Percentiles rank a stretch among this genome's conserved stretches.
Evolutionary conservation across 2,113 vertebrate species (phyloP).

Genomic region (Salminus brasiliensis): DNA sequence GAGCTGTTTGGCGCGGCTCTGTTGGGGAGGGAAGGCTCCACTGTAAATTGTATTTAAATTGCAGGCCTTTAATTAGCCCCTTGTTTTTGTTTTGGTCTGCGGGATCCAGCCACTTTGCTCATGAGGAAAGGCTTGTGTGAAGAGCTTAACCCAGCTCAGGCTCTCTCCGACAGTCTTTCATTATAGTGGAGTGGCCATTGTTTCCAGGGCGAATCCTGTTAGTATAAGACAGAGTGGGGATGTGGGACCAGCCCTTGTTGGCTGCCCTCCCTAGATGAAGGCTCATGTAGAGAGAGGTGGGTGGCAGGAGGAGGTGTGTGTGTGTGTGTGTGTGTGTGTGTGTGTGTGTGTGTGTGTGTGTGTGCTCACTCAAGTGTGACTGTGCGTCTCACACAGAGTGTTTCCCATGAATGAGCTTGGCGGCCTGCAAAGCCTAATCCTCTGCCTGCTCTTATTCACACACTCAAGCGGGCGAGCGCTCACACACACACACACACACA

Average conservation of each 20-base stretch:
- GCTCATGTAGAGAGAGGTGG: slow-evolving; percentile 59
- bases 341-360: slow-evolving; percentile 23
- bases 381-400: slow-evolving; percentile 28
- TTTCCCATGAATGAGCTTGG: slow-evolving; percentile 65
- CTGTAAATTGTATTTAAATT: slow-evolving; percentile 63
- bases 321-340: slow-evolving; percentile 28
- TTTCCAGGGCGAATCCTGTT: slow-evolving; percentile 73
- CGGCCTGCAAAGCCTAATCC: slow-evolving; percentile 72
- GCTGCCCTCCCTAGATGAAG: slow-evolving; percentile 65
- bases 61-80: slow-evolving; percentile 68
- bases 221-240: slow-evolving; percentile 71
- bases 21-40: not conserved
- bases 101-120: slow-evolving; percentile 61
- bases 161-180: slow-evolving; percentile 67
- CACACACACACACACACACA: slow-evolving; percentile 23
- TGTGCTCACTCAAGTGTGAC: slow-evolving; percentile 22
- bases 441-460: slow-evolving; percentile 45
- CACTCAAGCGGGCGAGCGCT: slow-evolving; percentile 7
- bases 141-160: slow-evolving; percentile 70
- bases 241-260: slow-evolving; percentile 67
- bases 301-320: slow-evolving; percentile 36
- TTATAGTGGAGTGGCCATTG: slow-evolving; percentile 71
- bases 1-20: not conserved
- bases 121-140: slow-evolving; percentile 64
- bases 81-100: slow-evolving; percentile 64